Conservation (phyloP, 2,797 vertebrate species). For the Pipistrellus pipistrellus region DNA sequence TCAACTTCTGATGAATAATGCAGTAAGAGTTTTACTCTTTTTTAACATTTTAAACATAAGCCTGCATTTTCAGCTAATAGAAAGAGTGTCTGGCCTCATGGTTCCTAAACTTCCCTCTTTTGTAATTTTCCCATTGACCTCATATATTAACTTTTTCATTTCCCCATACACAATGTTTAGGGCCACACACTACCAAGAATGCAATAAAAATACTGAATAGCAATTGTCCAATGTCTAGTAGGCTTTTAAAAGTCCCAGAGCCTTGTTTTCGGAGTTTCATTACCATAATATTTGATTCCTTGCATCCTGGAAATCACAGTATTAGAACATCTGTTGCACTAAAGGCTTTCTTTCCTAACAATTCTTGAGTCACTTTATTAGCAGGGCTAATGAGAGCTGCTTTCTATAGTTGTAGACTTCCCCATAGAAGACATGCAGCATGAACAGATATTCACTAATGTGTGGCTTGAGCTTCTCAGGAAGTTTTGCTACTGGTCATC, state of each 20-base stretch:
- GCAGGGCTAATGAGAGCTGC: background rate
- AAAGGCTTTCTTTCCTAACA: background rate
- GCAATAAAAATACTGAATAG: background rate
- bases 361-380: background rate
- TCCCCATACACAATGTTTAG: background rate
- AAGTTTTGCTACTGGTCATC: background rate
- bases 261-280: background rate
- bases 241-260: background rate
- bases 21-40: background rate
- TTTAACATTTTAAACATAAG: background rate
- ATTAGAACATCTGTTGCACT: background rate
- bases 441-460: background rate
- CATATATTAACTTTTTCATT: background rate
- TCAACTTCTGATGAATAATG: slow-evolving; percentile 34
- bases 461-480: background rate
- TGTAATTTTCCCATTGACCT: background rate
- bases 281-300: background rate
- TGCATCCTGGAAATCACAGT: background rate
- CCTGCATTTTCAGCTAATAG: background rate
- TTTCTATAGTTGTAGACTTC: background rate
- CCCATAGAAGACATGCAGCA: background rate
- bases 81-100: background rate
- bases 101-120: background rate
- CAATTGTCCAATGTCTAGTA: background rate
- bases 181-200: background rate